Conservation (phyloP, 2,888 invertebrate genomes). For the Athalia cordata region DNA sequence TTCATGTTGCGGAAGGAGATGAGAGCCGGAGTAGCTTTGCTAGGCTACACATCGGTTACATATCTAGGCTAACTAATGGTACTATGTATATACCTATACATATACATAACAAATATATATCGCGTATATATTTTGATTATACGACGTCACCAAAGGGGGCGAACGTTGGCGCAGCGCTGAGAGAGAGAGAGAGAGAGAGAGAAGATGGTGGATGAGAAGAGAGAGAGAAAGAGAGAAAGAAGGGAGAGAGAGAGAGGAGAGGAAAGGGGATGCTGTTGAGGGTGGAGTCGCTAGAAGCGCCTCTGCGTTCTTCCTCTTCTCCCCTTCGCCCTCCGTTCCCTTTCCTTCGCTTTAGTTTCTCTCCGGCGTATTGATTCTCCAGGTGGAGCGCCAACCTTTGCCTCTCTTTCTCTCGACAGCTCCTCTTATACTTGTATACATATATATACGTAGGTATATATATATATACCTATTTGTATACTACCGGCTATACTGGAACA, state of each 20-base stretch:
- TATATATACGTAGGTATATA: too few species aligned
- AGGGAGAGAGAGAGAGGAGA: slow-evolving; percentile 8
- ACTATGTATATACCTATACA: too few species aligned
- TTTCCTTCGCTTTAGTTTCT: slow-evolving; percentile 43
- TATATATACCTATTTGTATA: too few species aligned
- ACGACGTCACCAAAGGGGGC: slow-evolving; percentile 6
- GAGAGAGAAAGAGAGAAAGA: slow-evolving; percentile 15
- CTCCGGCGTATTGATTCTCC: slow-evolving; percentile 54
- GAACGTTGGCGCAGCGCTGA: slow-evolving; percentile 9
- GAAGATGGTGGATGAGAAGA: slow-evolving; percentile 3
- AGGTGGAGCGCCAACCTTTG: slow-evolving; percentile 53
- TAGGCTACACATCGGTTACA: too few species aligned
- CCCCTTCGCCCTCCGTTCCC: slow-evolving; percentile 38
- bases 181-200: slow-evolving; percentile 19
- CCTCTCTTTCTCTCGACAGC: slow-evolving; percentile 36
- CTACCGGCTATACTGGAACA: slow-evolving; percentile 1
- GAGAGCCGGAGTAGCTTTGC: too few species aligned
- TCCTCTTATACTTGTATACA: too few species aligned
- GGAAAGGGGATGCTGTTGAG: slow-evolving; percentile 21
- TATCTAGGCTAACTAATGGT: too few species aligned
- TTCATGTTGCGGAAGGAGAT: slow-evolving; percentile 48
- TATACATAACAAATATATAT: too few species aligned
- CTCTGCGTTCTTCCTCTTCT: neutral
- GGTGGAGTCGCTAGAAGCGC: slow-evolving; percentile 33
- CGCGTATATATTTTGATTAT: neutral